Evolutionary conservation across 2,113 vertebrate species (phyloP), one percentile per base, ranked within the genome.

Genomic region (Nymphicus hollandicus): DNA sequence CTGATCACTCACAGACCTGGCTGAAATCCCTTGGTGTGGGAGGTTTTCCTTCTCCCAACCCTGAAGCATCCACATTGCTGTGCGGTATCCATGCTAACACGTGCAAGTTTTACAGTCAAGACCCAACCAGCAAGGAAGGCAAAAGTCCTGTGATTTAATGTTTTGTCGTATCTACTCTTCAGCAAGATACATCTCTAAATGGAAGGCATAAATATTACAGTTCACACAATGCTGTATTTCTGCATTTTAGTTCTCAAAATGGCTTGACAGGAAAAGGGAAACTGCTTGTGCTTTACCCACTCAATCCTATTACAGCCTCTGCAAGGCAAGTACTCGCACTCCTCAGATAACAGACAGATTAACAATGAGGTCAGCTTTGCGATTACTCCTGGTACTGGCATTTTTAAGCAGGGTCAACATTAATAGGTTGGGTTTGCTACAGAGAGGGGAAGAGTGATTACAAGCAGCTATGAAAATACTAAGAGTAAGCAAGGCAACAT

Each of bases 11-110:
- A 46, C 10, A 76, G 41, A 27, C 18, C 10, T 77, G 27, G 24
- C 6, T 6, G 0, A 60, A 60, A 31, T 53, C 44, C 16, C 9
- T n/a, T 35, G 31, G 7, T 4, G 3, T 23, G 19, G 13, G 16
- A 7, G 6, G 41, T 31, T 76, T 88, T 76, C 19, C 56, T 66
- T 55, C 35, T 71, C 33, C 63, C 25, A 66, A 1, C 6, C 22
- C 28, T 41, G 18, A 16, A 50, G 18, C 41, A 55, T 33, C 41
- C n/a, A 49, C 15, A 35, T n/a, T 2, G 1, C 25, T 33, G 33
- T 4, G 3, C 29, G 11, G 10, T 46, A 65, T 41, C 55, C 17
- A 35, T 1, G 8, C 27, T n/a, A 92, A 80, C 0, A 1, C 4
- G 4, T 47, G 7, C 20, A 69, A 37, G 11, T 61, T 79, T 50